Conservation (phyloP, 2,113 vertebrate species). For the Tamias sibiricus region DNA sequence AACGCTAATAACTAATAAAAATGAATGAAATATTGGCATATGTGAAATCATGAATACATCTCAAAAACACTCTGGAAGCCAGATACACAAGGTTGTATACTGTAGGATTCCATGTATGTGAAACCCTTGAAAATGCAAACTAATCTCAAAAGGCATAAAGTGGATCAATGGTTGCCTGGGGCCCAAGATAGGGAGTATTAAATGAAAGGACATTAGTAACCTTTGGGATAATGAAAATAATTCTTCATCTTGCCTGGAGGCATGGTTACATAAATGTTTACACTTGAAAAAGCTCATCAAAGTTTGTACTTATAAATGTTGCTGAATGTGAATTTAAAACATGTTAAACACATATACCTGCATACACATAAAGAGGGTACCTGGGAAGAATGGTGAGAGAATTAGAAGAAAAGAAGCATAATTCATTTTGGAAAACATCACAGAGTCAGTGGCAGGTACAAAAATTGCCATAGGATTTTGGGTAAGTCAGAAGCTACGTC, state of each 20-base stretch:
- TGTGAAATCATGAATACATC: neutral
- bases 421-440: neutral
- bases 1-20: neutral
- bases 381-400: neutral
- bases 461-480: neutral
- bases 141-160: neutral
- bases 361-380: neutral
- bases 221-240: neutral
- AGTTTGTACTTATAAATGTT: neutral
- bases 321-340: neutral
- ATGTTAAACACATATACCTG: neutral
- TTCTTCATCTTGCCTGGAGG: neutral
- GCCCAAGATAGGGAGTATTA: neutral
- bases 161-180: accelerated
- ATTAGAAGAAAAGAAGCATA: neutral
- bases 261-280: neutral
- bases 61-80: neutral
- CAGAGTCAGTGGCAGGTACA: neutral
- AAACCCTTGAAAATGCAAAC: neutral
- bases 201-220: neutral
- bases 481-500: neutral
- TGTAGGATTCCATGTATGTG: neutral
- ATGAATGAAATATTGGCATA: neutral
- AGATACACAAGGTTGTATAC: neutral
- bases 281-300: neutral